These are phyloP conservation scores for Drosophila tanythrix DNA, from an alignment of 2,888 invertebrate species.

Conservation along the genomic window DNA sequence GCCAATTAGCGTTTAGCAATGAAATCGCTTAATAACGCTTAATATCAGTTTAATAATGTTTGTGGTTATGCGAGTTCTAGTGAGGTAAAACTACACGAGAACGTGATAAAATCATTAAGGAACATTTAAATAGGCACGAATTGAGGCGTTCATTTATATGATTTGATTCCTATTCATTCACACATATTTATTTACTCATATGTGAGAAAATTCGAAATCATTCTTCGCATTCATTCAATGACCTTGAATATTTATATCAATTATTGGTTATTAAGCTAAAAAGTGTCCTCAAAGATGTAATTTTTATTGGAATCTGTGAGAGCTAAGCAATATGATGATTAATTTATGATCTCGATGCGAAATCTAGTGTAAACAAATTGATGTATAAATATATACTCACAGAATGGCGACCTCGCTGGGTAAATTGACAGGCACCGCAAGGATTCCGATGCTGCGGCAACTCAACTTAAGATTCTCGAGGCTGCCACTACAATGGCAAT, in stretches of 20 bases:
- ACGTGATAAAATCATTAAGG: not conserved
- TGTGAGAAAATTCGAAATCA: not conserved
- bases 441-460: constrained; percentile 83
- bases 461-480: constrained; percentile 80
- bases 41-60: constrained; percentile 18
- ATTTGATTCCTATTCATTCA: not conserved
- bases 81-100: not conserved
- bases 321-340: not conserved
- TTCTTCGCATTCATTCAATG: not conserved
- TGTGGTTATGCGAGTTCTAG: not conserved
- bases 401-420: constrained; percentile 81
- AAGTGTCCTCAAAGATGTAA: not conserved
- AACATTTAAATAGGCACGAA: not conserved
- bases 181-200: not conserved
- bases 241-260: not conserved
- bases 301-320: not conserved
- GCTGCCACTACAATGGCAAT: constrained; percentile 83
- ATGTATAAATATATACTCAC: constrained; percentile 78
- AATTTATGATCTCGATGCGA: not conserved
- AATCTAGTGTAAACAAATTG: not conserved
- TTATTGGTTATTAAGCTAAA: not conserved
- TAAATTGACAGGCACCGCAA: constrained; percentile 83
- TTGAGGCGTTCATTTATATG: not conserved
- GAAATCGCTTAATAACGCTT: constrained; percentile 30
- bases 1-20: constrained; percentile 65